Conservation (phyloP, 2,888 invertebrate genomes). For the Scaptomyza caliginosa region DNA sequence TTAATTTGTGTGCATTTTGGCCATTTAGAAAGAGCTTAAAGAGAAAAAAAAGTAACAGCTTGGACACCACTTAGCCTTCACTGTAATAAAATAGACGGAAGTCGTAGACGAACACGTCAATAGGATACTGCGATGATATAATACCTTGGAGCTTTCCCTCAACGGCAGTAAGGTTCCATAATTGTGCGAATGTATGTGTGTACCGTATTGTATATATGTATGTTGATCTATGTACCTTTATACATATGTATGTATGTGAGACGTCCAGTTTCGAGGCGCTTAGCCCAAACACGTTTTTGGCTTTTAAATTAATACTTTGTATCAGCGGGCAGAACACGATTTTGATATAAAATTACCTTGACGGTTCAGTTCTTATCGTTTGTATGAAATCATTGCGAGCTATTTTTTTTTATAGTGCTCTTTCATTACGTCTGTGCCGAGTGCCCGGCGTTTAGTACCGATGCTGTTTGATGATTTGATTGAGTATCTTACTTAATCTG, state of each 20-base stretch:
- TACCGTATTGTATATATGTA: slow-evolving; percentile 2
- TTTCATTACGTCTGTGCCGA: slow-evolving; percentile 53
- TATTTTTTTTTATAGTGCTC: slow-evolving; percentile 48
- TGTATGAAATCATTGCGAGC: slow-evolving; percentile 68
- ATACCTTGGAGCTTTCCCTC: slow-evolving; percentile 39
- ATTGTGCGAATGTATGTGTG: neutral
- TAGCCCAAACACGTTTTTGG: slow-evolving; percentile 75
- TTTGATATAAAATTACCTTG: slow-evolving; percentile 77
- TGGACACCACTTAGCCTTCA: slow-evolving; percentile 21
- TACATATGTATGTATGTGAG: too few relatives aligned
- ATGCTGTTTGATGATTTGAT: slow-evolving; percentile 45
- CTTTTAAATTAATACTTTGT: slow-evolving; percentile 75
- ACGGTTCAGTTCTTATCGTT: slow-evolving; percentile 65
- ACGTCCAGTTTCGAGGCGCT: slow-evolving; percentile 62
- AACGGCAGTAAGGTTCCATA: slow-evolving; percentile 30
- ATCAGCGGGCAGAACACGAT: slow-evolving; percentile 73
- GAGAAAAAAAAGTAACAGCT: neutral
- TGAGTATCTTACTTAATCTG: slow-evolving; percentile 22
- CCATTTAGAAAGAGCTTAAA: slow-evolving; percentile 41
- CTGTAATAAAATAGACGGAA: slow-evolving; percentile 60
- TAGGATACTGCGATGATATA: slow-evolving; percentile 60
- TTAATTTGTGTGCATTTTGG: slow-evolving; percentile 51
- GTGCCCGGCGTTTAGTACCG: slow-evolving; percentile 20
- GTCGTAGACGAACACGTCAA: slow-evolving; percentile 48
- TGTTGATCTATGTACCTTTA: slow-evolving; percentile 5